Conservation (phyloP, 1,140 invertebrate genomes). For the Phthorimaea operculella region DNA sequence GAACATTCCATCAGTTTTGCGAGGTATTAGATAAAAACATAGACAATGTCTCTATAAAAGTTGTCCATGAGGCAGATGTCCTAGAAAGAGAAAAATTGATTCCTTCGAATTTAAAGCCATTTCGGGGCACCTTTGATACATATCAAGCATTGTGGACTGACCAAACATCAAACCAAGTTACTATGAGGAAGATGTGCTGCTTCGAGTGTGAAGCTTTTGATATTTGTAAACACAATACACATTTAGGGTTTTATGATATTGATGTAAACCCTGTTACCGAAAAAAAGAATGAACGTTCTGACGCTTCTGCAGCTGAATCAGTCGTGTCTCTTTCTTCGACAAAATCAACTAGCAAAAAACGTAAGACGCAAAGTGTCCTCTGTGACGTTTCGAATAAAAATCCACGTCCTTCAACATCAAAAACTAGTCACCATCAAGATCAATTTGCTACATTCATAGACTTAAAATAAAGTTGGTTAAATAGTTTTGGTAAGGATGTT, state of each 20-base stretch:
- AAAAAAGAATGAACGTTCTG: too few species aligned
- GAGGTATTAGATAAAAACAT: slow-evolving; percentile 5
- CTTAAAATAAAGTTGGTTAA: too few species aligned
- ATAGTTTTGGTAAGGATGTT: too few species aligned
- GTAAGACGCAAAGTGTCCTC: too few species aligned
- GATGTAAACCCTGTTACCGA: too few species aligned
- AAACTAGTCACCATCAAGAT: too few species aligned
- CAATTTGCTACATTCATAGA: too few species aligned
- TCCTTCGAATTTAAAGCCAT: slow-evolving; percentile 4
- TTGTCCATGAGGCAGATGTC: slow-evolving; percentile 7
- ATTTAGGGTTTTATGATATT: slow-evolving; percentile 4
- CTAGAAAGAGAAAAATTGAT: slow-evolving; percentile 6
- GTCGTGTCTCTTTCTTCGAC: too few species aligned
- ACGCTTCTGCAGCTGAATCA: too few species aligned
- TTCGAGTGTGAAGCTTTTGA: neutral
- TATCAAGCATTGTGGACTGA: slow-evolving; percentile 14
- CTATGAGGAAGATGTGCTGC: slow-evolving; percentile 9
- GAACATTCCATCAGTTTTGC: slow-evolving; percentile 10
- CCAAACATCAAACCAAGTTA: neutral
- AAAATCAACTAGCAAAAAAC: too few species aligned
- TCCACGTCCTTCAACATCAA: too few species aligned
- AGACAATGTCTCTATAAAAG: neutral
- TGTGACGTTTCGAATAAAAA: too few species aligned
- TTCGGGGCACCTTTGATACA: slow-evolving; percentile 9
- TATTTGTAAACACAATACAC: slow-evolving; percentile 7